These are phyloP conservation scores for Rhagium mordax DNA, from an alignment of 2,888 invertebrate species.

Conservation along the genomic window DNA sequence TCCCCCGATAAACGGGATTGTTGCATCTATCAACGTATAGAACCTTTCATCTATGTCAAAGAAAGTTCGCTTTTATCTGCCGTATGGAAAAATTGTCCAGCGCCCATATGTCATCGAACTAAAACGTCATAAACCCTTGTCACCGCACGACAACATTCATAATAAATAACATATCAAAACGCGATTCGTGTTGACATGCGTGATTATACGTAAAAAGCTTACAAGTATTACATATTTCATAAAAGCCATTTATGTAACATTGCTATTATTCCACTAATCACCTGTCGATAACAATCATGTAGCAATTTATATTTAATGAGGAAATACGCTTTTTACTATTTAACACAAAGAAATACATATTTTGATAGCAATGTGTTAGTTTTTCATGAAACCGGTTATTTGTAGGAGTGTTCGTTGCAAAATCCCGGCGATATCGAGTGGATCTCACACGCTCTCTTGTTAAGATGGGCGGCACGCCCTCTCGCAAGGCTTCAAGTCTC, in stretches of 20 bases:
- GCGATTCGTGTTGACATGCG: slow-evolving; percentile 30
- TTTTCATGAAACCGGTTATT: neutral
- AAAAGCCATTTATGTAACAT: slow-evolving; percentile 27
- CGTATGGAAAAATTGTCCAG: neutral
- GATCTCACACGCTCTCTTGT: neutral
- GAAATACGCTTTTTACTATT: neutral
- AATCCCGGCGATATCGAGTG: neutral
- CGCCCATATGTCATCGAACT: slow-evolving; percentile 27
- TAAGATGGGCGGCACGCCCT: neutral
- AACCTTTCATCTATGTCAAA: neutral
- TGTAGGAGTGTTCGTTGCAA: neutral
- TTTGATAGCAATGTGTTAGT: neutral
- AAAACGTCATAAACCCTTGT: slow-evolving; percentile 31
- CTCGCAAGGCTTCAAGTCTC: neutral
- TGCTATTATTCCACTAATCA: slow-evolving; percentile 28
- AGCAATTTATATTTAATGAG: slow-evolving; percentile 17
- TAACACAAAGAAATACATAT: too few species aligned
- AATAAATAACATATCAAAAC: slow-evolving; percentile 34
- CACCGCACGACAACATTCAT: slow-evolving; percentile 21
- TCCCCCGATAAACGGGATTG: neutral
- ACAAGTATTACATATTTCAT: slow-evolving; percentile 28
- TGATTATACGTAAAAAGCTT: slow-evolving; percentile 32
- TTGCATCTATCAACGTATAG: neutral
- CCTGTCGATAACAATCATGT: slow-evolving; percentile 27
- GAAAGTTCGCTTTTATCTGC: neutral